Percentiles rank a stretch among this genome's conserved stretches.
Conservation (phyloP, 2,113 vertebrate species). For the Caracal caracal region DNA sequence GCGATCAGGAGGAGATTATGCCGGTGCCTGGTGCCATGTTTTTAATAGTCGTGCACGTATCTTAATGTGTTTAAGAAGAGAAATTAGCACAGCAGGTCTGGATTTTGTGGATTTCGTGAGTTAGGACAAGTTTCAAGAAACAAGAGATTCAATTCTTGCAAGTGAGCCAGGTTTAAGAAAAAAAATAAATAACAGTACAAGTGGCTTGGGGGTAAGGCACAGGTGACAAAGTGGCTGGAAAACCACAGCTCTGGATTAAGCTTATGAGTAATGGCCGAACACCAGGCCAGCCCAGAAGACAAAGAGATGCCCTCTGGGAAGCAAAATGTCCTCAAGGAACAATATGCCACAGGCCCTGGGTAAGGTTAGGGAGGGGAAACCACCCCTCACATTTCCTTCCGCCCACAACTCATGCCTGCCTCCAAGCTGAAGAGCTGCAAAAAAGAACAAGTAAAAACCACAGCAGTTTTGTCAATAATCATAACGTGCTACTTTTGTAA, state of each 20-base stretch:
- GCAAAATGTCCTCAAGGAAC: background rate
- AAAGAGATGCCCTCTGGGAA: background rate
- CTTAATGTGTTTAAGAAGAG: background rate
- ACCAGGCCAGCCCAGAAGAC: background rate
- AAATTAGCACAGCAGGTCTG: background rate
- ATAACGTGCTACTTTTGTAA: background rate
- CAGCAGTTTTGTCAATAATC: background rate
- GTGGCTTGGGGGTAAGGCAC: background rate
- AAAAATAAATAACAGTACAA: background rate
- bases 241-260: background rate
- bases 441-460: background rate
- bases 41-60: background rate
- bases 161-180: background rate
- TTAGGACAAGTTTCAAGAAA: background rate
- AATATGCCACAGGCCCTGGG: background rate
- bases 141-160: background rate
- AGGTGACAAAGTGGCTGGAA: background rate
- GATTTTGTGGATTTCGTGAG: background rate
- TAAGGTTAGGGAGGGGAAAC: rapidly evolving
- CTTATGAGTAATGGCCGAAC: background rate
- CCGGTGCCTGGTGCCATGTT: background rate
- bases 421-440: background rate
- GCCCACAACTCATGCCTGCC: background rate
- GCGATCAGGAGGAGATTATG: background rate
- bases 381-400: background rate